Base-by-base conservation (phyloP, 2,113 vertebrate species). In the Mobula birostris region DNA sequence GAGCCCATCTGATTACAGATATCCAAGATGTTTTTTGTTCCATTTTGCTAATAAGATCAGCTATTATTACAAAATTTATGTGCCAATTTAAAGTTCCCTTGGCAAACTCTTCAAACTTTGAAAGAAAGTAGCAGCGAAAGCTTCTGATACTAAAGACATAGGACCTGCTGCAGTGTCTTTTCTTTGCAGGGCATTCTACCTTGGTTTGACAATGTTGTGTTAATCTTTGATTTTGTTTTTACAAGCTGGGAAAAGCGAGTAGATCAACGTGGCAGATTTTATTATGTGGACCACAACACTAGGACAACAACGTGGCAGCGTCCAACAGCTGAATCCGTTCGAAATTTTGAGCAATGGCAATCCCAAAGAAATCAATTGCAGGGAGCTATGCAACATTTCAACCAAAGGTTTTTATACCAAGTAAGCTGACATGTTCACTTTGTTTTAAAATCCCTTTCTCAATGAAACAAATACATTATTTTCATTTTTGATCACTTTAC, bases 241-340 rank as follows among this genome's bases (percentile, higher is more conserved):
- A 93, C 0, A 95, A 99, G 99, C 95, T 99, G 99, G 98, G 99
- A 99, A 96, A 99, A 99, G 29, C 98, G 99, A 0, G 98, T 99
- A 96, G 99, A 99, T 94, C 98, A 98, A 94, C 97, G 98, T 0
- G 99, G 98, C 80, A 95, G 99, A 94, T 98, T 97, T 94, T 99
- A 99, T 96, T 99, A 99, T 0, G 98, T 99, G 95, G 99, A 99
- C 95, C 99, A 99, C 97, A 99, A 99, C 96, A 99, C 98, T 0
- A 96, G 98, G n/a, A 99, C 98, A 95, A 99, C 99, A 95, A 99
- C 99, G 0, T 99, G 99, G 99, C 99, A 99, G 96, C 97, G 98
- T 15, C 99, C 98, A 48, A 99, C 99, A 0, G 98, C 98, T 0
- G 99, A 99, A 95, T 98, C 98, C 0, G 99, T 99, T 95, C 96